Conservation (phyloP, 2,888 invertebrate genomes). For the Agriotes lineatus region DNA sequence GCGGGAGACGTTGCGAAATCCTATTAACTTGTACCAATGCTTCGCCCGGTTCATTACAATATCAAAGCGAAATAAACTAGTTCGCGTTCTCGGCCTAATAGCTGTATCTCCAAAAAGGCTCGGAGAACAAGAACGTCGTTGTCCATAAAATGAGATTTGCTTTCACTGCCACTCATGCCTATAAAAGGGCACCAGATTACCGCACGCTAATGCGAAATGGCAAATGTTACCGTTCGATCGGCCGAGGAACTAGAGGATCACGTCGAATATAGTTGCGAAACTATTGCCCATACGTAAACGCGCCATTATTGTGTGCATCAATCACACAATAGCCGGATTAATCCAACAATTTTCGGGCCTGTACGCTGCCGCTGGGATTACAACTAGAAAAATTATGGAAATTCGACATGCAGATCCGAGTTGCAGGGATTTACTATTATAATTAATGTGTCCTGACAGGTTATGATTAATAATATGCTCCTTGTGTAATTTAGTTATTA, state of each 20-base stretch:
- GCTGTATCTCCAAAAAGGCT: conserved; percentile 3
- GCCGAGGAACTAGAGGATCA: conserved; percentile 5
- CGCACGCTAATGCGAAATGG: neutral
- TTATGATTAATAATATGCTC: neutral
- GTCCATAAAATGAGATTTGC: conserved; percentile 7
- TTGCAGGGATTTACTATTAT: conserved; percentile 1
- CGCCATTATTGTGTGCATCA: neutral
- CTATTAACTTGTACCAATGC: neutral
- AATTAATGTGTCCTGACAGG: conserved; percentile 3
- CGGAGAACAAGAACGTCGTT: conserved; percentile 6
- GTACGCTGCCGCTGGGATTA: neutral
- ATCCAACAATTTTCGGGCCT: neutral
- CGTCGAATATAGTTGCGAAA: conserved; percentile 9
- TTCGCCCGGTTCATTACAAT: conserved; percentile 4
- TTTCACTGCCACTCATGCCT: conserved; percentile 10
- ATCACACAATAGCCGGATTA: conserved; percentile 1
- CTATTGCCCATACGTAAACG: conserved; percentile 3
- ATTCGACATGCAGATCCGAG: conserved; percentile 1
- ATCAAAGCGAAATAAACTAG: conserved; percentile 7
- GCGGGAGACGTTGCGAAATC: neutral
- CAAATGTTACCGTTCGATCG: neutral
- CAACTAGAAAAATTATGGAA: neutral
- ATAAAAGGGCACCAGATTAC: conserved; percentile 9
- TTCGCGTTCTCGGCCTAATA: neutral
- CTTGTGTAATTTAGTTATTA: conserved; percentile 11